Evolutionary conservation across 2,888 invertebrate genomes (phyloP), one percentile per base, ranked within the genome.

Genomic region (Norana najaformis): DNA sequence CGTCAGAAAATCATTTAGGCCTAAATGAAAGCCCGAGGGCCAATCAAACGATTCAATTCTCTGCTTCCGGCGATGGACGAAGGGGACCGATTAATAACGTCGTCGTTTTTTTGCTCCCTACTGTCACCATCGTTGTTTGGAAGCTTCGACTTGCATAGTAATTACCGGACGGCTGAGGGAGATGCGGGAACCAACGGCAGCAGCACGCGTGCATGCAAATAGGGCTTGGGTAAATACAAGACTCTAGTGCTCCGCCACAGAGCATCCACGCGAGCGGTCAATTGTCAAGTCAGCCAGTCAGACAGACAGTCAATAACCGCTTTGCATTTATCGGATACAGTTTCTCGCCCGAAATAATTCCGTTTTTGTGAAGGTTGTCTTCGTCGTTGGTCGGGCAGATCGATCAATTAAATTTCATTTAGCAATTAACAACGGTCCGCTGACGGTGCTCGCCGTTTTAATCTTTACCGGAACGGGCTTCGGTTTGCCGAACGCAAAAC

Each of bases 101-200:
- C 69, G 11, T 69, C 69, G 11, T 69, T n/a, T 69, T 69, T 69
- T n/a, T 30, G 30, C 69, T 69, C n/a, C 69, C 69, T 69, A n/a
- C n/a, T 69, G 47, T 47, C 47, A 47, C 1, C 3, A 20, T 20
- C 47, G 47, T 47, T 47, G 69, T 69, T 69, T n/a, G 69, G 69
- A n/a, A 69, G 69, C 69, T 69, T 69, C n/a, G 69, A 69, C 69
- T n/a, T 69, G 69, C 69, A 69, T 69, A n/a, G n/a, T 69, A 69
- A 47, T n/a, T 69, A 30, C n/a, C 8, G 20, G 20, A 5, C 41
- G 13, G 41, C 3, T 41, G 41, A 41, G 1, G 41, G n/a, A 1
- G 30, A 69, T n/a, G 69, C 0, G 30, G 69, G 69, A 69, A n/a
- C 69, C 11, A 2, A 69, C 69, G 69, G 30, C n/a, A 13, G 30